Percentiles rank a stretch among this genome's conserved stretches.
phyloP scores from a whole-genome alignment of 1,140 invertebrate species.

The Heliconius congener region DNA sequence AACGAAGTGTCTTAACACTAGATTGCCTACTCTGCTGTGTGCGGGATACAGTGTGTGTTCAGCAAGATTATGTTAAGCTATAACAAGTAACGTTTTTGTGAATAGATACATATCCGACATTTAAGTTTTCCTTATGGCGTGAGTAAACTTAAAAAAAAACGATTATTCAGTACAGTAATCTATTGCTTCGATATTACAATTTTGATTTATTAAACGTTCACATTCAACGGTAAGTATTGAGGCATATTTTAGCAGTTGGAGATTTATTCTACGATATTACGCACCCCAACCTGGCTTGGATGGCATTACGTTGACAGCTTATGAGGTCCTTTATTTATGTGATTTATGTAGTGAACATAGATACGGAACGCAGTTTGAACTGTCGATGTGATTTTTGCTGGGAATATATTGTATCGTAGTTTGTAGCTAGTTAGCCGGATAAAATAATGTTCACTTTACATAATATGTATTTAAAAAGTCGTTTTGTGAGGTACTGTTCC shows the following conservation, averaged over 20 bases:
- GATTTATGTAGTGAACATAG: constrained; percentile 76
- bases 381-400: background rate
- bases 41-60: too few species aligned
- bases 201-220: constrained; percentile 47
- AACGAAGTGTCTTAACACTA: too few species aligned
- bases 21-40: too few species aligned
- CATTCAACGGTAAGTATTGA: constrained; percentile 65
- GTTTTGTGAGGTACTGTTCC: too few species aligned
- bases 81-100: background rate
- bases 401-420: background rate
- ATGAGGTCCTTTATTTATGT: constrained; percentile 77
- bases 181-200: constrained; percentile 9
- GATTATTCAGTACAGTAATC: background rate
- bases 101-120: background rate
- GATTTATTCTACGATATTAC: constrained; percentile 77
- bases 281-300: constrained; percentile 65
- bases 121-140: background rate
- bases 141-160: background rate
- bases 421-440: background rate
- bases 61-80: background rate
- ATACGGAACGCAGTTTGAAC: constrained; percentile 45
- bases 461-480: background rate
- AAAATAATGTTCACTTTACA: background rate
- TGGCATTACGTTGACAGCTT: constrained; percentile 75
- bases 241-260: constrained; percentile 68